phyloP scores from a whole-genome alignment of 1,140 invertebrate species.

The Probaryconus sp. region DNA sequence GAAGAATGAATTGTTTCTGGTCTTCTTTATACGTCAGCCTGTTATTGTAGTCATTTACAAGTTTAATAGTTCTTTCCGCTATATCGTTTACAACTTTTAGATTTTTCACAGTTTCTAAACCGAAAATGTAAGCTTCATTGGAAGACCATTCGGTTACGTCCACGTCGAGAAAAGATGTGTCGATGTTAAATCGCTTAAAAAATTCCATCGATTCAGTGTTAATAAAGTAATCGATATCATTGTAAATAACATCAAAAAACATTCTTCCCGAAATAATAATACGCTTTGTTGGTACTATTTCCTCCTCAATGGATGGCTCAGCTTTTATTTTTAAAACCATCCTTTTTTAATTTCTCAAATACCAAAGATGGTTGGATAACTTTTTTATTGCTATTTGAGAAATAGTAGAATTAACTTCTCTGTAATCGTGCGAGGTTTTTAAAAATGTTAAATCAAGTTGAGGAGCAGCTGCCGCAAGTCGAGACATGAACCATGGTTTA shows the following conservation, averaged over 20 bases:
- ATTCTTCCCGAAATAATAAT: slow-evolving; percentile 25
- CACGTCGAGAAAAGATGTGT: slow-evolving; percentile 26
- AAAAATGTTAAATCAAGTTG: slow-evolving; percentile 50
- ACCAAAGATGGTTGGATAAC: slow-evolving; percentile 58
- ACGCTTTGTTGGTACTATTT: slow-evolving; percentile 31
- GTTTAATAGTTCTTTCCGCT: slow-evolving; percentile 32
- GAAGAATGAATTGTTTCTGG: slow-evolving; percentile 24
- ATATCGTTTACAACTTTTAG: slow-evolving; percentile 35
- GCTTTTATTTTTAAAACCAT: slow-evolving; percentile 45
- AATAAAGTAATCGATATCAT: slow-evolving; percentile 59
- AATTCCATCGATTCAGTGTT: slow-evolving; percentile 38
- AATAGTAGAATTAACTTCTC: slow-evolving; percentile 46
- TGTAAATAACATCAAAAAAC: slow-evolving; percentile 19
- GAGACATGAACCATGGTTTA: slow-evolving; percentile 51
- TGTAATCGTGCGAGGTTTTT: slow-evolving; percentile 51
- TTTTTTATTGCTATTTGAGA: slow-evolving; percentile 49
- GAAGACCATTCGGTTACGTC: slow-evolving; percentile 40
- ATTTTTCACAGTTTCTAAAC: slow-evolving; percentile 29
- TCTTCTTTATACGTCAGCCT: slow-evolving; percentile 16
- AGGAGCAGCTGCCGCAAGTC: slow-evolving; percentile 37
- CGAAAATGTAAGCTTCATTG: slow-evolving; percentile 30
- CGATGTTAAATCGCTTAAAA: slow-evolving; percentile 46
- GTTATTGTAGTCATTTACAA: slow-evolving; percentile 28
- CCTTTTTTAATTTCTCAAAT: slow-evolving; percentile 50
- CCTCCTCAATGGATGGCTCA: slow-evolving; percentile 24